Evolutionary conservation across 64 coral and sea anemone genomes (phyloP).

Genomic region (Dendrophyllia cribrosa): DNA sequence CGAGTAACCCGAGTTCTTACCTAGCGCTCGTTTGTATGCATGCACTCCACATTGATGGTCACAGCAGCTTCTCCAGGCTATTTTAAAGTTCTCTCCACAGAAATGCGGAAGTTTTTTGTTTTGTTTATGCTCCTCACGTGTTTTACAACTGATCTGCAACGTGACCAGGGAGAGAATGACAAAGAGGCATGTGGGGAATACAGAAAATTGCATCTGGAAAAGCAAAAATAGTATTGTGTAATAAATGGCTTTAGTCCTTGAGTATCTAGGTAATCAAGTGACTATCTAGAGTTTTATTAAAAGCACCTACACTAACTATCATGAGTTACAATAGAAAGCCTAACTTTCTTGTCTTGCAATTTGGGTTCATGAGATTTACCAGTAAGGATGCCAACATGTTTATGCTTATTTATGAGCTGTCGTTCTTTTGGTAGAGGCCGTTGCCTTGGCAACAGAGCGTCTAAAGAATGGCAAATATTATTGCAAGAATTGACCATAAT

Average conservation of each 20-base stretch:
- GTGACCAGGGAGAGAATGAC: neutral
- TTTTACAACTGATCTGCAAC: neutral
- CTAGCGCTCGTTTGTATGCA: neutral
- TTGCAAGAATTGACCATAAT: no score
- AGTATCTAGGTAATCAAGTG: no score
- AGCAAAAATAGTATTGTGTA: neutral
- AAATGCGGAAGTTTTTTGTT: neutral
- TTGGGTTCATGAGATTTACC: no score
- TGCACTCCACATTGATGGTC: neutral
- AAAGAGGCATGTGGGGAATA: neutral
- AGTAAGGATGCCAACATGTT: no score
- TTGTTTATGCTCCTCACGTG: neutral
- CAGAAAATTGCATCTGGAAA: conserved; percentile 12
- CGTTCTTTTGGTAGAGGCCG: no score
- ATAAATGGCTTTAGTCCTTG: neutral
- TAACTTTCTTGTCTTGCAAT: no score
- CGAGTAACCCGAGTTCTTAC: neutral
- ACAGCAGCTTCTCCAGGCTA: neutral
- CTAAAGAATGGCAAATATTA: no score
- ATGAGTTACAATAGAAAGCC: no score
- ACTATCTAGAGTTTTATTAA: no score
- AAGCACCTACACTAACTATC: no score
- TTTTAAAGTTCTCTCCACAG: neutral
- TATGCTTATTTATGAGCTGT: no score
- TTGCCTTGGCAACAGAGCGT: no score